Evolutionary conservation across 53 echinoderm and acorn worm species (phyloP).

Genomic region (Paracentrotus lividus): DNA sequence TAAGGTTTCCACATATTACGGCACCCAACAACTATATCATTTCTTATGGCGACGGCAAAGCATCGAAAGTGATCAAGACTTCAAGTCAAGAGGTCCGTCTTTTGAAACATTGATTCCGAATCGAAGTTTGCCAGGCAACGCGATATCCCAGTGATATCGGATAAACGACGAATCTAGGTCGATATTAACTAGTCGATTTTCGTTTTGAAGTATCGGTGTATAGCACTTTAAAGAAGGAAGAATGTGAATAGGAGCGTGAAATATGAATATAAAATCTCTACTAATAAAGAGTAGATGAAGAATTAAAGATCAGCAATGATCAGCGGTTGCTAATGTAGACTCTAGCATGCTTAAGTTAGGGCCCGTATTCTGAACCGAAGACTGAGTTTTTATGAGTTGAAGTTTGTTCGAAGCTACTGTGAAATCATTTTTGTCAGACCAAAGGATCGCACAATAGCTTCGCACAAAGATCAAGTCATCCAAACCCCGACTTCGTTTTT

Average conservation of each 20-base stretch:
- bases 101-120: conserved; percentile 24
- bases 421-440: too few species aligned
- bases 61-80: not conserved
- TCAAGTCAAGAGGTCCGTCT: not conserved
- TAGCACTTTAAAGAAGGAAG: not conserved
- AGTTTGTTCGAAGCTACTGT: too few species aligned
- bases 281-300: not conserved
- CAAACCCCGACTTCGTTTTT: too few species aligned
- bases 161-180: conserved; percentile 18
- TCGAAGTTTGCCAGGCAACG: not conserved
- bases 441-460: too few species aligned
- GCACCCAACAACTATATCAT: not conserved
- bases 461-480: too few species aligned
- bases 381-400: too few species aligned
- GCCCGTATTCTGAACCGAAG: too few species aligned
- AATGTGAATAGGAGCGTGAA: not conserved
- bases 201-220: not conserved
- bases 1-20: conserved; percentile 33
- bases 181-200: not conserved
- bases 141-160: not conserved
- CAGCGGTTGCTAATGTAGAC: too few species aligned
- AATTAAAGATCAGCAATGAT: too few species aligned
- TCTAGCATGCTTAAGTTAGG: too few species aligned
- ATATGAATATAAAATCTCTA: not conserved
- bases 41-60: not conserved